phyloP scores from a whole-genome alignment of 2,888 invertebrate species.

The Eristalinus sepulchralis region DNA sequence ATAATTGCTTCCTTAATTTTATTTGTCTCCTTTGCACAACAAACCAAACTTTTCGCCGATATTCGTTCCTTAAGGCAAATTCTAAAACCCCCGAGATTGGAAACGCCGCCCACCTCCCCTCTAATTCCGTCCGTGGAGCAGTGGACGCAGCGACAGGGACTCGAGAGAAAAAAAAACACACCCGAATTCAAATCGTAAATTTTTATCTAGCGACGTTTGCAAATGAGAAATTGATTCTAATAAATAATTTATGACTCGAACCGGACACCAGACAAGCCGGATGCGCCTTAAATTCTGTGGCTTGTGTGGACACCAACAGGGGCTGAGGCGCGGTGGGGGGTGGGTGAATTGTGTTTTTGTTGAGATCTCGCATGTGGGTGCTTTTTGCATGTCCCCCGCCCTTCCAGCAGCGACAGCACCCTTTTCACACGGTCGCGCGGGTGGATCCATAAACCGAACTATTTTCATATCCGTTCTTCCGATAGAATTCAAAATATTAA shows the following conservation, averaged over 20 bases:
- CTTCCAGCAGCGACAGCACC: background rate
- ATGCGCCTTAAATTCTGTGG: constrained; percentile 60
- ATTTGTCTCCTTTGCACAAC: constrained; percentile 6
- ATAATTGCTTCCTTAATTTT: constrained; percentile 50
- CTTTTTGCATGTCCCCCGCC: background rate
- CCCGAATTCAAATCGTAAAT: constrained; percentile 21
- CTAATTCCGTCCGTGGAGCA: background rate
- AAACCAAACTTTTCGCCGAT: constrained; percentile 8
- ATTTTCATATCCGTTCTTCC: constrained; percentile 60
- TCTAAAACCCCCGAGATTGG: background rate
- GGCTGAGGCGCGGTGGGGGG: background rate
- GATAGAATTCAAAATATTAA: constrained; percentile 60
- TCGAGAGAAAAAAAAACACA: background rate
- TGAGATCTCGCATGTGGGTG: background rate
- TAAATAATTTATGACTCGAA: constrained; percentile 65
- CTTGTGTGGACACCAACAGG: background rate
- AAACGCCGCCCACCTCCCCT: background rate
- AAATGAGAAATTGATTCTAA: constrained; percentile 65
- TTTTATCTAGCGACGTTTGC: constrained; percentile 57
- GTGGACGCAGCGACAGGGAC: background rate
- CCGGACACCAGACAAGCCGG: constrained; percentile 50
- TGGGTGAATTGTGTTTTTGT: constrained; percentile 2
- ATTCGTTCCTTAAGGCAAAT: background rate
- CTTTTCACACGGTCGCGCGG: background rate
- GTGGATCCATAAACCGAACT: constrained; percentile 58